Percentiles rank a stretch among this genome's conserved stretches.
Evolutionary conservation across 1,140 invertebrate species (phyloP).

Genomic region (Drosophila pachea): DNA sequence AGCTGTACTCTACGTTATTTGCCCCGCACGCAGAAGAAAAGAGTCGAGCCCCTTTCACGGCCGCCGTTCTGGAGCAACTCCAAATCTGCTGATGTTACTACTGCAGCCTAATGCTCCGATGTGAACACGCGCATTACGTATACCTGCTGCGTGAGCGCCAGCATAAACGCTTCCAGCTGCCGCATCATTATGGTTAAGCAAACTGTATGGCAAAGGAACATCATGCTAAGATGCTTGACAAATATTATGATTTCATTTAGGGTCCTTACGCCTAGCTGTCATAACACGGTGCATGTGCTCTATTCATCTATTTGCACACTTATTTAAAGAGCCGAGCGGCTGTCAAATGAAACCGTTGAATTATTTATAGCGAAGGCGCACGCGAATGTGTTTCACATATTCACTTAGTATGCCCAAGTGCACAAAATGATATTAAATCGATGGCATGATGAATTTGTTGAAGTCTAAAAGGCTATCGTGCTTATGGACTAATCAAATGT

Average conservation of each 20-base stretch:
- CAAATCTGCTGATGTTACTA: neutral
- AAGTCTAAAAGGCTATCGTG: too few relatives aligned
- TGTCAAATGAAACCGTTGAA: neutral
- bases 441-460: slow-evolving; percentile 21
- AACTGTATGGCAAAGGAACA: slow-evolving; percentile 24
- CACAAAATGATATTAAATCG: slow-evolving; percentile 45
- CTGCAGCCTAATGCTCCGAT: slow-evolving; percentile 3
- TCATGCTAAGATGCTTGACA: slow-evolving; percentile 41
- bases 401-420: slow-evolving; percentile 61
- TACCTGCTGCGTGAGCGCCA: slow-evolving; percentile 1
- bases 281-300: slow-evolving; percentile 24
- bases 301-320: slow-evolving; percentile 5
- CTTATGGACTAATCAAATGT: too few relatives aligned
- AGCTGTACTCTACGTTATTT: too few relatives aligned
- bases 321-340: slow-evolving; percentile 4
- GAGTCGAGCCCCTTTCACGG: too few relatives aligned
- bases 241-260: slow-evolving; percentile 67
- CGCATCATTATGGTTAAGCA: slow-evolving; percentile 6
- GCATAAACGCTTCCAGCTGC: slow-evolving; percentile 10
- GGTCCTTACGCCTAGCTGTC: neutral
- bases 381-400: slow-evolving; percentile 18
- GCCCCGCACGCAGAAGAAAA: too few relatives aligned
- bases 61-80: too few relatives aligned
- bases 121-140: slow-evolving; percentile 23
- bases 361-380: neutral